Evolutionary conservation across 2,113 vertebrate genomes (phyloP), one percentile per base, ranked within the genome.

Genomic region (Progne subis): DNA sequence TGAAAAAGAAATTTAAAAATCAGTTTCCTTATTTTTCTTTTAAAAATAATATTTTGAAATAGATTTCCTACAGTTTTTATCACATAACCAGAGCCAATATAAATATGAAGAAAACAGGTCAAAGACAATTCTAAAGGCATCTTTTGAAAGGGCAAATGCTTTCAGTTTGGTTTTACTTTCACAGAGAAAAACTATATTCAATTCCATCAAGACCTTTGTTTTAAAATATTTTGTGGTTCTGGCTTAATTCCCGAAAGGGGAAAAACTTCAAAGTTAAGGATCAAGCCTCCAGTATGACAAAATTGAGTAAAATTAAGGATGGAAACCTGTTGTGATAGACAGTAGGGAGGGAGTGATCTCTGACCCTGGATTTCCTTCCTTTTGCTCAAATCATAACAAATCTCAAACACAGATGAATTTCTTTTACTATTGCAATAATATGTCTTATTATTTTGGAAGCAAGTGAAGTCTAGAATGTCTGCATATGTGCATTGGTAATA

Each of bases 341-440:
- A 76, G 72, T 86, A 53, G 63, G 92, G 67, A 90, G 18, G 29
- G 59, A 75, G 78, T 70, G 57, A 96, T 67, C 89, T 94, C 70
- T 90, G 70, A 96, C 49, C 55, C 86, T 76, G 82, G 67, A 68
- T 95, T 96, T 97, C 83, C 91, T 97, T 87, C 44, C 53, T 88
- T 86, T 89, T 70, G 34, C 34, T 86, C 10, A 28, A 80, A 60
- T 88, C 61, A 43, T 26, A 61, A 65, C 46, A 82, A 87, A 85
- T 31, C 46, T 78, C 68, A 56, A 82, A 53, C 2, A 29, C 1
- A 20, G 63, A 81, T 61, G 3, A 55, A 46, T 84, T 91, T 88
- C 3, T 63, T 71, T 67, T 75, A 28, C 41, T 82, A 9, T 37
- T 34, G n/a, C 31, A 28, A 49, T 55, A 91, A 41, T 24, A 39